Evolutionary conservation across 2,888 invertebrate species (phyloP).

Genomic region (Heliconius sara): DNA sequence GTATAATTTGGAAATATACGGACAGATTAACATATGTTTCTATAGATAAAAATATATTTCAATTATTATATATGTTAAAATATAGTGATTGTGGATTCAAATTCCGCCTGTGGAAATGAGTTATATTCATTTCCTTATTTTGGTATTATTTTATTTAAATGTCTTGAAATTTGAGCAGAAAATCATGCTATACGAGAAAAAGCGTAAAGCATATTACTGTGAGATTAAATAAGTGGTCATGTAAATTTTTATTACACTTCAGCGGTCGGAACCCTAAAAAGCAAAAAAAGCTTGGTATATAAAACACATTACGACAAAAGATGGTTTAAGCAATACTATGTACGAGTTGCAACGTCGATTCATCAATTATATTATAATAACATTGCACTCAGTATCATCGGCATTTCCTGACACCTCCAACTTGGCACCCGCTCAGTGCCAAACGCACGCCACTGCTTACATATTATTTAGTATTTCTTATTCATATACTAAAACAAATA

Average conservation of each 20-base stretch:
- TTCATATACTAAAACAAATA: background rate
- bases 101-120: background rate
- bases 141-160: background rate
- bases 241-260: too few relatives aligned
- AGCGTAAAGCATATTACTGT: too few relatives aligned
- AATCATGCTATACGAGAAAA: background rate
- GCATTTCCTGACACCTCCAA: slow-evolving; percentile 21
- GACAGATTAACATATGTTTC: background rate
- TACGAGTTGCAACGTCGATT: background rate
- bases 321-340: too few relatives aligned
- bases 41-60: background rate
- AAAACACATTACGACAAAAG: too few relatives aligned
- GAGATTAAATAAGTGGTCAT: too few relatives aligned
- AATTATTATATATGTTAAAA: background rate
- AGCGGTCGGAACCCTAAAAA: too few relatives aligned
- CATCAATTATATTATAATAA: background rate
- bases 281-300: too few relatives aligned
- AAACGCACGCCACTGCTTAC: background rate
- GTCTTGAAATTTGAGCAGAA: background rate
- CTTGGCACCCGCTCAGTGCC: slow-evolving; percentile 8
- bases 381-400: slow-evolving; percentile 14
- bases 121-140: background rate
- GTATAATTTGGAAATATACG: background rate
- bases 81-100: background rate
- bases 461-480: background rate